A percentile compares a stretch with the other conserved stretches of the same genome.
Conservation (phyloP, 2,888 invertebrate genomes). For the Chymomyza amoena region DNA sequence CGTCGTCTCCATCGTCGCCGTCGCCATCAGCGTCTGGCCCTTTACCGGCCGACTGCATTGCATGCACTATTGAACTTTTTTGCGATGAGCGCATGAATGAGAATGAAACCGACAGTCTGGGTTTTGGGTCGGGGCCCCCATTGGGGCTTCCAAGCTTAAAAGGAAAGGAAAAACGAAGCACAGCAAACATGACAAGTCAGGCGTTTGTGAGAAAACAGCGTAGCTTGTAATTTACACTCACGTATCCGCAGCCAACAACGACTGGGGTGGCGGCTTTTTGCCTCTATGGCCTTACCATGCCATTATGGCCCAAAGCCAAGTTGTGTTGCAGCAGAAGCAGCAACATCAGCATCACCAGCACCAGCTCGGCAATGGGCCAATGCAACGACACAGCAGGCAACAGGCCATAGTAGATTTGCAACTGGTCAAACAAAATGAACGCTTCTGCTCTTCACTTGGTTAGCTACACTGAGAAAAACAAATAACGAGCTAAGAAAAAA, state of each 20-base stretch:
- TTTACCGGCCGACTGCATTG: slow-evolving; percentile 36
- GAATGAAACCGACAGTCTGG: slow-evolving; percentile 63
- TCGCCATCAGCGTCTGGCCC: neutral
- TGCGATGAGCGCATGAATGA: slow-evolving; percentile 35
- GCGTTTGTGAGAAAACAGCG: slow-evolving; percentile 57
- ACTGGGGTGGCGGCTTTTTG: slow-evolving; percentile 59
- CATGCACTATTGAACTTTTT: slow-evolving; percentile 71
- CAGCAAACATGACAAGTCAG: slow-evolving; percentile 41
- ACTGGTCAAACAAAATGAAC: neutral
- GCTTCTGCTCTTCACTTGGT: neutral
- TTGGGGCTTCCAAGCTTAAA: neutral
- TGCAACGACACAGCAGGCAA: slow-evolving; percentile 32
- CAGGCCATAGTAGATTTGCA: slow-evolving; percentile 15
- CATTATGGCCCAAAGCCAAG: slow-evolving; percentile 4
- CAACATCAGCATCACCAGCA: slow-evolving; percentile 28
- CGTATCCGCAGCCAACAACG: slow-evolving; percentile 20
- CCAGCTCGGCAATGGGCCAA: slow-evolving; percentile 4
- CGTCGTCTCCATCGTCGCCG: neutral
- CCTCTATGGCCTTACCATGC: slow-evolving; percentile 12
- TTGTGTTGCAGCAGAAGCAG: slow-evolving; percentile 18
- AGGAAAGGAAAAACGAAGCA: slow-evolving; percentile 18
- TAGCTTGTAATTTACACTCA: slow-evolving; percentile 68
- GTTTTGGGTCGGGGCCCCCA: neutral
- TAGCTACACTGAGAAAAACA: neutral
- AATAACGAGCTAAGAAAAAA: neutral